These are phyloP conservation scores for Drosophila rhopaloa DNA, from an alignment of 1,140 invertebrate species.

Conservation along the genomic window DNA sequence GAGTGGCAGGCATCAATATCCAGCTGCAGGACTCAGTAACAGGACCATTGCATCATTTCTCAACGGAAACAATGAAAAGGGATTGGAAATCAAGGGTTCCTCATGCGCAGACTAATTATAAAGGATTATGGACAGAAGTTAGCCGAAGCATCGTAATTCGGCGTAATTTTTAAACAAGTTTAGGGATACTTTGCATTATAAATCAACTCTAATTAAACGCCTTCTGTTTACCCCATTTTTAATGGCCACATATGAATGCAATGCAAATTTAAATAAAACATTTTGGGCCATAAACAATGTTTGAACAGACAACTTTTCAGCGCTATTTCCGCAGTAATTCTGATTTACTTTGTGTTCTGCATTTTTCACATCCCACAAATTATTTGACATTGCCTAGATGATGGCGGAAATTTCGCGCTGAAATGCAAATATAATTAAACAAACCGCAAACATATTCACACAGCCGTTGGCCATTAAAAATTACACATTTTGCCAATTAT, in stretches of 20 bases:
- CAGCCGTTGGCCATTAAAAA: constrained; percentile 43
- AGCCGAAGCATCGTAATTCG: too few species aligned
- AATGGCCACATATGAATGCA: not conserved
- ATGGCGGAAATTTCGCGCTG: constrained; percentile 10
- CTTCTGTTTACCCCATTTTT: not conserved
- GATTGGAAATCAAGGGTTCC: not conserved
- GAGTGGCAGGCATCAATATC: constrained; percentile 58
- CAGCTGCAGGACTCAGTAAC: constrained; percentile 17
- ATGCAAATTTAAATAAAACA: constrained; percentile 6
- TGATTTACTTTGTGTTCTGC: constrained; percentile 18
- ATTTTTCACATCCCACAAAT: constrained; percentile 1
- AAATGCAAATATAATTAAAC: constrained; percentile 53
- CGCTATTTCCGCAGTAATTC: constrained; percentile 19
- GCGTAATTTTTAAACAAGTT: not conserved
- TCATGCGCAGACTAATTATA: not conserved
- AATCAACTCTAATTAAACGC: constrained; percentile 1
- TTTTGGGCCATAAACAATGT: constrained; percentile 24
- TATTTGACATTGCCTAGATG: constrained; percentile 34
- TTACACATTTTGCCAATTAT: constrained; percentile 53
- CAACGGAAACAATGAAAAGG: constrained; percentile 18
- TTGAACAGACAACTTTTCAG: constrained; percentile 17
- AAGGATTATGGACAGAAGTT: too few species aligned
- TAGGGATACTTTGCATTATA: not conserved
- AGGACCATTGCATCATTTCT: constrained; percentile 63
- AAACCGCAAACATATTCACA: constrained; percentile 44